A percentile compares a stretch with the other conserved stretches of the same genome.
Evolutionary conservation across 2,113 vertebrate genomes (phyloP).

Genomic region (Verasper variegatus): DNA sequence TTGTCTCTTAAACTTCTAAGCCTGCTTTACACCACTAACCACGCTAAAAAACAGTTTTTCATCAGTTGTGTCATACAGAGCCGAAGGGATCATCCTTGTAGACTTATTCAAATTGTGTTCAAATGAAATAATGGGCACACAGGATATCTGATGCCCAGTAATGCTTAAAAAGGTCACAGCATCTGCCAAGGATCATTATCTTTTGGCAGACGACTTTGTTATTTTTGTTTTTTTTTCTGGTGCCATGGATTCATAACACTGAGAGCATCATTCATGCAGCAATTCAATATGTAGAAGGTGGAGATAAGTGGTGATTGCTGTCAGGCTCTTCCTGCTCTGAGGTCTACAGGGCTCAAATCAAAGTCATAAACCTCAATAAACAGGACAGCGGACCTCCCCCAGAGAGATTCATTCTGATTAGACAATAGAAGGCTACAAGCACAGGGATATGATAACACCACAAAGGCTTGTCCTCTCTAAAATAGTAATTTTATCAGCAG

Average conservation of each 20-base stretch:
- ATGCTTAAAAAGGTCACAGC: slow-evolving; percentile 46
- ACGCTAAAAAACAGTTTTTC: not conserved
- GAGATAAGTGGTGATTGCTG: slow-evolving; percentile 58
- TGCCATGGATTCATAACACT: slow-evolving; percentile 46
- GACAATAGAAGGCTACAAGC: slow-evolving; percentile 47
- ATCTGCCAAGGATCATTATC: slow-evolving; percentile 46
- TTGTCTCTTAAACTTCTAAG: not conserved
- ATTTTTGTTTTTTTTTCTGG: slow-evolving; percentile 17
- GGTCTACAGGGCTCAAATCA: slow-evolving; percentile 59
- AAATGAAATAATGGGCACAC: slow-evolving; percentile 19
- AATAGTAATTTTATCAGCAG: slow-evolving; percentile 53
- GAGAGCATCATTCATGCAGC: slow-evolving; percentile 51
- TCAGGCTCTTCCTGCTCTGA: slow-evolving; percentile 33
- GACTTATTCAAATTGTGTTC: slow-evolving; percentile 37
- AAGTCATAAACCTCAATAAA: slow-evolving; percentile 65
- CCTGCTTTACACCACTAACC: not conserved
- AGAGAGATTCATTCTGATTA: slow-evolving; percentile 67
- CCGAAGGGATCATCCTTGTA: not conserved
- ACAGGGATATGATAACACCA: slow-evolving; percentile 37
- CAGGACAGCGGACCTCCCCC: slow-evolving; percentile 54
- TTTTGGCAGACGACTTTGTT: slow-evolving; percentile 46
- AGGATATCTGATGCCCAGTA: slow-evolving; percentile 33
- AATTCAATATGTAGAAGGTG: slow-evolving; percentile 59
- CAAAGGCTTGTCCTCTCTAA: slow-evolving; percentile 43
- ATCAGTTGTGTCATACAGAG: not conserved